These are phyloP conservation scores for Peromyscus nudipes DNA, from an alignment of 2,797 vertebrate species.

Conservation along the genomic window DNA sequence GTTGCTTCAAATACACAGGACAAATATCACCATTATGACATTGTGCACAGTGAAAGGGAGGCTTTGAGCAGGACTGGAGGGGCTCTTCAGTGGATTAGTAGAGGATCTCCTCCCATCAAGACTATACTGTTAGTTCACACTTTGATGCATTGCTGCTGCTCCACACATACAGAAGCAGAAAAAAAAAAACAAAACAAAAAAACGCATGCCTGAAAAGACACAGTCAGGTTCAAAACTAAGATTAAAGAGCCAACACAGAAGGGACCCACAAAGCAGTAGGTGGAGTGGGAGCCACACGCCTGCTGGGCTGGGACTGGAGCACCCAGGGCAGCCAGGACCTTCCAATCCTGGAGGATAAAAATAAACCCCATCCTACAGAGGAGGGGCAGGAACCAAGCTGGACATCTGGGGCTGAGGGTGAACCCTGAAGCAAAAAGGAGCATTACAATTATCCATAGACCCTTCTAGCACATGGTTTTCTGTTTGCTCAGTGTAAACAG, in stretches of 20 bases:
- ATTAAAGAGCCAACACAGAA: constrained; percentile 35
- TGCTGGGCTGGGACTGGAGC: background rate
- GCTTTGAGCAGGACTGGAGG: background rate
- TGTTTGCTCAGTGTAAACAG: background rate
- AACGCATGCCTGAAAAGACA: background rate
- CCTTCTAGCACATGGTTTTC: background rate
- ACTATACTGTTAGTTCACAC: background rate
- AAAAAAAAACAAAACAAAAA: background rate
- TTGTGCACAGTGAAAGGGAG: background rate
- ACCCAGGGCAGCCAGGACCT: background rate
- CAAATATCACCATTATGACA: background rate
- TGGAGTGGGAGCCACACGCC: background rate
- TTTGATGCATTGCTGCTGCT: constrained; percentile 6
- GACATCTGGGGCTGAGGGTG: background rate
- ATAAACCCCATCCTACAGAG: background rate
- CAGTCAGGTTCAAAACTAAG: constrained; percentile 23
- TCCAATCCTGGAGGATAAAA: background rate
- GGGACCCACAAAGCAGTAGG: background rate
- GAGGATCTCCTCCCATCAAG: constrained; percentile 50
- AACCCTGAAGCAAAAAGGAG: background rate
- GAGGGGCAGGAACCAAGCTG: background rate
- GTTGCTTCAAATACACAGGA: background rate
- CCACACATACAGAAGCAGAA: background rate
- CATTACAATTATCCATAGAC: background rate
- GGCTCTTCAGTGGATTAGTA: constrained; percentile 6